A percentile compares a stretch with the other conserved stretches of the same genome.
Evolutionary conservation across 2,797 vertebrate genomes (phyloP).

Genomic region (Poeciliopsis infans): DNA sequence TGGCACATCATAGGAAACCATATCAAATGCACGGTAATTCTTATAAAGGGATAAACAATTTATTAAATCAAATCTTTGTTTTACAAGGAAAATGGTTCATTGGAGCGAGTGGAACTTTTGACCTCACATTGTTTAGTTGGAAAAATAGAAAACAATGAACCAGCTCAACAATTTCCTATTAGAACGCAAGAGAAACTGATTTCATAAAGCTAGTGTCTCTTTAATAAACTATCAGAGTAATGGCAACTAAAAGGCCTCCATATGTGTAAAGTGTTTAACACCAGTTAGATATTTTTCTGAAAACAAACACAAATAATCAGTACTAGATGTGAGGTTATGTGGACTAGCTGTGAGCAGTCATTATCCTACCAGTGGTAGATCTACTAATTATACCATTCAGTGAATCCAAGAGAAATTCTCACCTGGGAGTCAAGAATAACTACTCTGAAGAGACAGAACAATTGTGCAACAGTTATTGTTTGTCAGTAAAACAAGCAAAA

Average conservation of each 20-base stretch:
- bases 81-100: conserved; percentile 52
- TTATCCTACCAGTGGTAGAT: not conserved
- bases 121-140: conserved; percentile 36
- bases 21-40: conserved; percentile 59
- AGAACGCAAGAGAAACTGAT: not conserved
- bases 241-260: not conserved
- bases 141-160: conserved; percentile 15
- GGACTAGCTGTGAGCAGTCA: not conserved
- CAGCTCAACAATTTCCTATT: not conserved
- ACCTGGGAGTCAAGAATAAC: not conserved
- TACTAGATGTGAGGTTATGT: not conserved
- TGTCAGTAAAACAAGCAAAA: not conserved
- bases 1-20: conserved; percentile 56
- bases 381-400: not conserved
- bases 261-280: not conserved
- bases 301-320: not conserved
- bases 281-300: not conserved
- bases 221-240: not conserved
- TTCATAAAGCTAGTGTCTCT: not conserved
- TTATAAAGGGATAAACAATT: conserved; percentile 71
- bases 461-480: not conserved
- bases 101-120: conserved; percentile 23
- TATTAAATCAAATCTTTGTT: conserved; percentile 64
- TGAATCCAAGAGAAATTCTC: not conserved
- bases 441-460: not conserved